Percentiles rank a stretch among this genome's conserved stretches.
Conservation (phyloP, 2,797 vertebrate species). For the Melanotaenia pygmaea region DNA sequence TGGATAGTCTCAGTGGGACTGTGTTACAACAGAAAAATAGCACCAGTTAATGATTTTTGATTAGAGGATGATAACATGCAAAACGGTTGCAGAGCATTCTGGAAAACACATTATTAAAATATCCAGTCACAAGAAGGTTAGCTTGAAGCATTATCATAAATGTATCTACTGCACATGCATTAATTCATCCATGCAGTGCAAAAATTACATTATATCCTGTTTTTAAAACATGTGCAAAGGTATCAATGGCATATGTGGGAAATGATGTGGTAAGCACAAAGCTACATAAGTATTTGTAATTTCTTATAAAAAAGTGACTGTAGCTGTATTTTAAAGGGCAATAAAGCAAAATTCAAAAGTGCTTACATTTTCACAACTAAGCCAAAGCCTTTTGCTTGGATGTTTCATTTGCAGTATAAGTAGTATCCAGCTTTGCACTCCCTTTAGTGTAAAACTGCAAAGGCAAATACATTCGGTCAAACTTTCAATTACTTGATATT, state of each 20-base stretch:
- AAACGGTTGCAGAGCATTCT: neutral
- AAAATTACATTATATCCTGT: neutral
- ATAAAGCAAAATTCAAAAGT: slow-evolving; percentile 62
- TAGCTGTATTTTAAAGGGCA: slow-evolving; percentile 39
- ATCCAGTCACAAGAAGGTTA: neutral
- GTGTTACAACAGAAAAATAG: neutral
- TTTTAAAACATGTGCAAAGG: neutral
- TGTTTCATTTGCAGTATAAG: slow-evolving; percentile 65
- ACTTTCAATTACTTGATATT: slow-evolving; percentile 78
- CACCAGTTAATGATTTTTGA: neutral
- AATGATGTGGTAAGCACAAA: slow-evolving; percentile 17
- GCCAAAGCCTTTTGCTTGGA: slow-evolving; percentile 65
- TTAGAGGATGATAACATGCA: neutral
- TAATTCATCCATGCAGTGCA: slow-evolving; percentile 5
- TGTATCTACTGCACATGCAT: neutral
- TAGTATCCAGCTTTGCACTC: slow-evolving; percentile 61
- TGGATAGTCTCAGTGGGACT: slow-evolving; percentile 2
- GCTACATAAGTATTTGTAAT: neutral
- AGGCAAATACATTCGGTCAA: slow-evolving; percentile 66
- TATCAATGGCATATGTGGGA: neutral
- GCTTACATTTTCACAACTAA: slow-evolving; percentile 52
- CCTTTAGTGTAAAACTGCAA: slow-evolving; percentile 72
- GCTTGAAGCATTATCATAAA: neutral
- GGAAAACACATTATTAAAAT: neutral
- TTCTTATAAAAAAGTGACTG: slow-evolving; percentile 23